phyloP scores from a whole-genome alignment of 2,113 vertebrate species.

The Diphyllodes magnificus region DNA sequence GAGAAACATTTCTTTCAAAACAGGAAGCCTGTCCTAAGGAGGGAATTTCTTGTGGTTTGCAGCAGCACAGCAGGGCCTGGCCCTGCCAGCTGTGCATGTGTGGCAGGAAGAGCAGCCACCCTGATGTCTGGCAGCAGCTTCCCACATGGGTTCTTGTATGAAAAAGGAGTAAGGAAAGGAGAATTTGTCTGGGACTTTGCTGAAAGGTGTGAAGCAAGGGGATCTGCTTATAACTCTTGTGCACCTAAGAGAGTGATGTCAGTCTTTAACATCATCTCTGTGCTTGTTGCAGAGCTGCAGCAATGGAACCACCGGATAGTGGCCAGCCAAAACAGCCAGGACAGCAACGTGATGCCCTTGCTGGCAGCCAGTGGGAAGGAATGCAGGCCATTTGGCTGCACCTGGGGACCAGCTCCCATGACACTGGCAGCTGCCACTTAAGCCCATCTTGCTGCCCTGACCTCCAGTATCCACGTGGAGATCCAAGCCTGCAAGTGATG shows the following conservation, averaged over 20 bases:
- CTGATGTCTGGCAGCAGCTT: neutral
- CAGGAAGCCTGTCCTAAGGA: neutral
- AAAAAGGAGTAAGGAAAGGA: neutral
- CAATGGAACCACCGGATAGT: rapidly evolving
- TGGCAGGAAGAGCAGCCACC: neutral
- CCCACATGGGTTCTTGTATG: rapidly evolving
- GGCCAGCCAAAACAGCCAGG: neutral
- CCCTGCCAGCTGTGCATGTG: neutral
- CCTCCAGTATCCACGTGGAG: rapidly evolving
- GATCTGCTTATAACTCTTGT: neutral
- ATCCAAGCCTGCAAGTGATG: neutral
- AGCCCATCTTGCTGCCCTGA: neutral
- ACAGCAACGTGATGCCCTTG: rapidly evolving
- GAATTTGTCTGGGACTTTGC: neutral
- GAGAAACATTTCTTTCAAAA: neutral
- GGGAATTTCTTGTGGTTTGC: neutral
- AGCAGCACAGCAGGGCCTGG: neutral
- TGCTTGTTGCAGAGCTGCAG: neutral
- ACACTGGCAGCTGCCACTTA: neutral
- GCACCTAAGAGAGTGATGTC: rapidly evolving
- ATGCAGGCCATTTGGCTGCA: neutral
- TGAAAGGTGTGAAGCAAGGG: neutral
- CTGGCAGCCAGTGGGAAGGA: neutral
- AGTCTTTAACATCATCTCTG: neutral
- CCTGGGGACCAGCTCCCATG: neutral